Conservation (phyloP, 2,113 vertebrate genomes). For the Carassius gibelio region DNA sequence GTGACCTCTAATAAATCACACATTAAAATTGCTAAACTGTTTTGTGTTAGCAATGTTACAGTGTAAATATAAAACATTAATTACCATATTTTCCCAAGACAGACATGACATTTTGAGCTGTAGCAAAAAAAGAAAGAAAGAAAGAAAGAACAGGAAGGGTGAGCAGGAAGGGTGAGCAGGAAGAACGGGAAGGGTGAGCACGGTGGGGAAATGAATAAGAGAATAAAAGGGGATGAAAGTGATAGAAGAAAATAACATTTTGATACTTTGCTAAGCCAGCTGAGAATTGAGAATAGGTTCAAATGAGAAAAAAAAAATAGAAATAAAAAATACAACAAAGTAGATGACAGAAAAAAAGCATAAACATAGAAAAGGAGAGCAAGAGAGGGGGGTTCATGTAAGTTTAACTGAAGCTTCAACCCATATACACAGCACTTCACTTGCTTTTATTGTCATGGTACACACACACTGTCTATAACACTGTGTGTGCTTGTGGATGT, state of each 20-base stretch:
- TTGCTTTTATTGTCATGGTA: constrained; percentile 29
- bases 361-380: background rate
- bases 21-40: too few relatives aligned
- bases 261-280: background rate
- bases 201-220: background rate
- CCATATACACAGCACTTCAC: constrained; percentile 29
- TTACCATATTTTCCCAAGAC: too few relatives aligned
- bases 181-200: background rate
- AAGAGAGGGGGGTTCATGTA: background rate
- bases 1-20: too few relatives aligned
- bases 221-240: background rate
- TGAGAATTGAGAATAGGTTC: background rate
- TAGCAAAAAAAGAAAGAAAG: background rate
- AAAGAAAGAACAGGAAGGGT: background rate
- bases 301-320: too few relatives aligned
- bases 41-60: too few relatives aligned
- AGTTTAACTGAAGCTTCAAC: background rate
- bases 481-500: background rate
- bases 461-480: background rate
- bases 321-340: background rate
- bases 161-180: background rate
- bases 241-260: background rate
- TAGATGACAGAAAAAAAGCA: background rate
- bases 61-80: too few relatives aligned
- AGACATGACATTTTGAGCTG: too few relatives aligned